phyloP scores from a whole-genome alignment of 2,113 vertebrate genomes.

The Pelecanus crispus region DNA sequence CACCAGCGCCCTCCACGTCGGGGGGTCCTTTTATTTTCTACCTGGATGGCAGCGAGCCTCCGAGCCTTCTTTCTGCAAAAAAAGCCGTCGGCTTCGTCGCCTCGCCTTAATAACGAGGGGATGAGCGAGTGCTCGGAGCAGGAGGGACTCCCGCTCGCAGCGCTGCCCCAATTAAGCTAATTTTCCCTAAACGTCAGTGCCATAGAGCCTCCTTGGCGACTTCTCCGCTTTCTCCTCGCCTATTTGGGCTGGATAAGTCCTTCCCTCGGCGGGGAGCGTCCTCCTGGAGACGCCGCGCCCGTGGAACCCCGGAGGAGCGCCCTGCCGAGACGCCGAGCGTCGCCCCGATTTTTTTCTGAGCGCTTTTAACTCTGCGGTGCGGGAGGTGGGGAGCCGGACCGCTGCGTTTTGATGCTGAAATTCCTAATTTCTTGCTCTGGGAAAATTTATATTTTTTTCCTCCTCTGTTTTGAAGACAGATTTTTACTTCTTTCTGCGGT shows the following conservation, averaged over 20 bases:
- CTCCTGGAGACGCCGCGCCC: neutral
- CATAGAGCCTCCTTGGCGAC: neutral
- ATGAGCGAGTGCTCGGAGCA: neutral
- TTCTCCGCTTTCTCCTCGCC: accelerated
- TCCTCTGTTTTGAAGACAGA: neutral
- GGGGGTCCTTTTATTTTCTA: neutral
- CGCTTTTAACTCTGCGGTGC: neutral
- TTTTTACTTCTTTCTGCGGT: neutral
- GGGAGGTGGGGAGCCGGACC: neutral
- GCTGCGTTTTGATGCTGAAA: neutral
- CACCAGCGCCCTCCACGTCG: accelerated
- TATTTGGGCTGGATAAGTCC: neutral
- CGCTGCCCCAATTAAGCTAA: neutral
- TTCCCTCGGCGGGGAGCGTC: accelerated
- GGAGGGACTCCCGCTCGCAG: neutral
- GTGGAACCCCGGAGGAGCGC: neutral
- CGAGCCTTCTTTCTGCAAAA: neutral
- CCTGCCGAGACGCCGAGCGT: neutral
- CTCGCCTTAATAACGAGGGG: neutral
- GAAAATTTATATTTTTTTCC: neutral
- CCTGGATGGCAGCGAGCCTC: neutral
- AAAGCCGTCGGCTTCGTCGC: accelerated
- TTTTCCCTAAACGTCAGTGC: neutral
- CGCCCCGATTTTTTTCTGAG: neutral
- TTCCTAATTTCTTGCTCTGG: neutral